These are phyloP conservation scores for Chrysochloris asiatica DNA, from an alignment of 2,113 vertebrate genomes.

Conservation along the genomic window DNA sequence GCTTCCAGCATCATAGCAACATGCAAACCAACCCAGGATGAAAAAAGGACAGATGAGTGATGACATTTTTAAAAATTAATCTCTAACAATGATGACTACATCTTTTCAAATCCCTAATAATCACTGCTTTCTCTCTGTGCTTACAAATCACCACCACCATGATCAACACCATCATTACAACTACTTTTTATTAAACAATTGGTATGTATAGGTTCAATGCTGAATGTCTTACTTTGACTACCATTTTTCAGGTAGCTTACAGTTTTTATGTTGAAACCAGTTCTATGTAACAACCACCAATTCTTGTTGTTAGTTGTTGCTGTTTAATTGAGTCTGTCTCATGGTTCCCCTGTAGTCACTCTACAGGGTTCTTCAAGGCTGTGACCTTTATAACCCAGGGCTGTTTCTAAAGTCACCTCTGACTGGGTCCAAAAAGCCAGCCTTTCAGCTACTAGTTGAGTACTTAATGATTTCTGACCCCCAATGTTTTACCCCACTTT, in stretches of 20 bases:
- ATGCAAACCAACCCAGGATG: too few species aligned
- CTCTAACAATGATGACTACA: not conserved
- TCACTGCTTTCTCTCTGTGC: not conserved
- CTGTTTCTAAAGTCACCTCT: not conserved
- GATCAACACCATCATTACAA: not conserved
- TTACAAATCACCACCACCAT: not conserved
- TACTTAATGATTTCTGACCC: not conserved
- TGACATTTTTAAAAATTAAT: too few species aligned
- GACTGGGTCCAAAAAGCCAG: not conserved
- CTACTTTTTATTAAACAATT: not conserved
- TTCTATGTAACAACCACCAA: too few species aligned
- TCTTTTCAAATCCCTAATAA: not conserved
- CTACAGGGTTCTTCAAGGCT: not conserved
- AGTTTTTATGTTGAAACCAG: not conserved
- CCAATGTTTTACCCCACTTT: too few species aligned
- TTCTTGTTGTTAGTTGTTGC: not conserved
- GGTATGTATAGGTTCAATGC: not conserved
- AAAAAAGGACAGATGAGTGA: too few species aligned
- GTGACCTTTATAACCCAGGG: not conserved
- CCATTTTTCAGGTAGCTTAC: not conserved
- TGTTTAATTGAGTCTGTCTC: too few species aligned
- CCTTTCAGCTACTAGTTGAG: not conserved
- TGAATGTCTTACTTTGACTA: not conserved
- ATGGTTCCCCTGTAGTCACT: too few species aligned
- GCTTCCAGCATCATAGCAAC: too few species aligned